Conservation (phyloP, 2,113 vertebrate species). For the Eira barbara region DNA sequence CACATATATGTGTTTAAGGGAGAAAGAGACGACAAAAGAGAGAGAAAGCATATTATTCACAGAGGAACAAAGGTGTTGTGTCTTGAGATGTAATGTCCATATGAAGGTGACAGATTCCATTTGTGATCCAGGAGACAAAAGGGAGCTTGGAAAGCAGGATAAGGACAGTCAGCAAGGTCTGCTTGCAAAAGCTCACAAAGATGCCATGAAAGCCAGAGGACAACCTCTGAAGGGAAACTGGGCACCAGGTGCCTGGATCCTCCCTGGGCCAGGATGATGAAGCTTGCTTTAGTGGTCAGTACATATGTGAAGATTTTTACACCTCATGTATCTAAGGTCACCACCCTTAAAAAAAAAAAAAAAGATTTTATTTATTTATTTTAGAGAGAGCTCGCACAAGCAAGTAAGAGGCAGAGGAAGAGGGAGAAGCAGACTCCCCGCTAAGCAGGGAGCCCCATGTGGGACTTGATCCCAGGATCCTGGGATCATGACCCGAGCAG, state of each 20-base stretch:
- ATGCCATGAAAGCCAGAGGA: not conserved
- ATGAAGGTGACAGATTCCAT: slow-evolving; percentile 19
- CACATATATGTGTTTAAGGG: not conserved
- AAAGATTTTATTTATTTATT: not conserved
- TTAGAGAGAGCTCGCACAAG: not conserved
- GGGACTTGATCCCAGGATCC: not conserved
- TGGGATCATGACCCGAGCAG: not conserved
- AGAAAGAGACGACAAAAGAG: not conserved
- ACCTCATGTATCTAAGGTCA: not conserved
- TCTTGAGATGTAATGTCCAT: not conserved
- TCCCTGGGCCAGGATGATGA: not conserved
- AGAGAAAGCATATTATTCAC: not conserved
- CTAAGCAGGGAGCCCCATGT: not conserved
- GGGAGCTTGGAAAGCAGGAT: not conserved
- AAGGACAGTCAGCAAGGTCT: slow-evolving; percentile 3
- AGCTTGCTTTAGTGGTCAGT: not conserved
- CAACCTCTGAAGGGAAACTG: not conserved
- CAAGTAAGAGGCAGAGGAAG: not conserved
- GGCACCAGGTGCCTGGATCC: not conserved
- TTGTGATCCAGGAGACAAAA: slow-evolving; percentile 4
- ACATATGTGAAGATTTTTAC: not conserved
- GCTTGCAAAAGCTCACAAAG: not conserved
- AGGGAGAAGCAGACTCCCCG: not conserved
- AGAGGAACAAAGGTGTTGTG: not conserved
- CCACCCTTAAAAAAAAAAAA: not conserved